Percentiles rank a stretch among this genome's conserved stretches.
Conservation (phyloP, 2,797 vertebrate genomes). For the Manis pentadactyla region DNA sequence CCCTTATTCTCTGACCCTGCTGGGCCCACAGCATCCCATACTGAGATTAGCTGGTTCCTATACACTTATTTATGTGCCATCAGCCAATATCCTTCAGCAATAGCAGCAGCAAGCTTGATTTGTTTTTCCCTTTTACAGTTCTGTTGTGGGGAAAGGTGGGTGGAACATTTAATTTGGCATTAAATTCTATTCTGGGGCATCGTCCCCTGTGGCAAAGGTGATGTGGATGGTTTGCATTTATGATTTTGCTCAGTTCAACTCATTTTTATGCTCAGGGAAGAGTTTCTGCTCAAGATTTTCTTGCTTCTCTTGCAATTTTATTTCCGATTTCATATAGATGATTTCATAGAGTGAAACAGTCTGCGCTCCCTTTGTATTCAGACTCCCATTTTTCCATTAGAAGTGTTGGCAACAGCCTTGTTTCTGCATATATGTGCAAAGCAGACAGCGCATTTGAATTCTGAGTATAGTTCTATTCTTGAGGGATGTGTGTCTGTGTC, state of each 20-base stretch:
- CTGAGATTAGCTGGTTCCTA: constrained; percentile 9
- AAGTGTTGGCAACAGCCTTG: constrained; percentile 60
- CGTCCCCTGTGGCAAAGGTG: constrained; percentile 81
- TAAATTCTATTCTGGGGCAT: constrained; percentile 81
- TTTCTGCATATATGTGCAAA: constrained; percentile 55
- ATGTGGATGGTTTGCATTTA: constrained; percentile 77
- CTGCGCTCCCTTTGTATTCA: constrained; percentile 62
- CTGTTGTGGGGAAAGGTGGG: constrained; percentile 70
- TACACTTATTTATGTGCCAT: constrained; percentile 63
- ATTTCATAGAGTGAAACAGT: constrained; percentile 63
- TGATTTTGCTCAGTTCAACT: constrained; percentile 77
- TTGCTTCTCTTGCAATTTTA: constrained; percentile 78
- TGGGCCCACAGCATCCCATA: neutral
- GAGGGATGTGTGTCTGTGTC: constrained; percentile 57
- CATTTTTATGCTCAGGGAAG: constrained; percentile 78
- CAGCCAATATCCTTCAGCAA: constrained; percentile 63
- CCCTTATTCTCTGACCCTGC: neutral
- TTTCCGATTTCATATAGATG: constrained; percentile 72
- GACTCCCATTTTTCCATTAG: constrained; percentile 51
- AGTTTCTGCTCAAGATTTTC: constrained; percentile 69
- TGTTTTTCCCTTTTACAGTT: constrained; percentile 73
- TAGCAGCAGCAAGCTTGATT: constrained; percentile 63
- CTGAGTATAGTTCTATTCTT: neutral
- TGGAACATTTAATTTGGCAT: constrained; percentile 82
- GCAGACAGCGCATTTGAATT: constrained; percentile 46